A percentile compares a stretch with the other conserved stretches of the same genome.
Evolutionary conservation across 2,888 invertebrate species (phyloP).

Genomic region (Troides helena): DNA sequence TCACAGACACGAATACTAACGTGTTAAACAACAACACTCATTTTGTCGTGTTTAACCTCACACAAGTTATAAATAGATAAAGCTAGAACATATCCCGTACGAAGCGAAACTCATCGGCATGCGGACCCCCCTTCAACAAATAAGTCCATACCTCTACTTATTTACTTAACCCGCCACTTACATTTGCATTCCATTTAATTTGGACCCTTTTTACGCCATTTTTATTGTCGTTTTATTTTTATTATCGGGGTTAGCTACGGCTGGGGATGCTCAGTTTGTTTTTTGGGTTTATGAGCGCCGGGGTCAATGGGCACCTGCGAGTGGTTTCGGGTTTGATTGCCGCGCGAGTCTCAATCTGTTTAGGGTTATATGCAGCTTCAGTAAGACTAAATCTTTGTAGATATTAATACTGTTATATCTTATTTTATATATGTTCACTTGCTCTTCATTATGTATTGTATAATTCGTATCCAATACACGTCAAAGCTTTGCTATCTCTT

Average conservation of each 20-base stretch:
- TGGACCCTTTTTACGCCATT: slow-evolving; percentile 59
- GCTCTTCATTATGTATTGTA: too few species aligned
- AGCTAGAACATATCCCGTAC: background rate
- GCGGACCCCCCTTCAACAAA: slow-evolving; percentile 12
- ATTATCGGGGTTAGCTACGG: slow-evolving; percentile 40
- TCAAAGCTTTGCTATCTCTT: too few species aligned
- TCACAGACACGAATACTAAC: too few species aligned
- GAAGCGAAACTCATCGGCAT: slow-evolving; percentile 27
- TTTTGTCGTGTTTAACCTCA: too few species aligned
- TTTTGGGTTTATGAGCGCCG: slow-evolving; percentile 54
- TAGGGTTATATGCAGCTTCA: background rate
- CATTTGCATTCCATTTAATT: slow-evolving; percentile 77
- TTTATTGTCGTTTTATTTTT: slow-evolving; percentile 69
- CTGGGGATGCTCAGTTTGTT: slow-evolving; percentile 55
- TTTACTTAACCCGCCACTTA: slow-evolving; percentile 47
- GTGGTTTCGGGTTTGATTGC: slow-evolving; percentile 33
- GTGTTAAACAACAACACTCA: too few species aligned
- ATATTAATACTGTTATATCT: too few species aligned
- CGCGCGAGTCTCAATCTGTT: background rate
- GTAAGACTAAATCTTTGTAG: too few species aligned
- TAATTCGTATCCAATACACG: too few species aligned
- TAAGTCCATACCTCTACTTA: slow-evolving; percentile 28
- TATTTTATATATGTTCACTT: too few species aligned
- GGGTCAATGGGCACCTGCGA: slow-evolving; percentile 39
- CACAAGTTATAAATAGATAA: background rate